Evolutionary conservation across 2,113 vertebrate genomes (phyloP).

Genomic region (Paratilapia polleni): DNA sequence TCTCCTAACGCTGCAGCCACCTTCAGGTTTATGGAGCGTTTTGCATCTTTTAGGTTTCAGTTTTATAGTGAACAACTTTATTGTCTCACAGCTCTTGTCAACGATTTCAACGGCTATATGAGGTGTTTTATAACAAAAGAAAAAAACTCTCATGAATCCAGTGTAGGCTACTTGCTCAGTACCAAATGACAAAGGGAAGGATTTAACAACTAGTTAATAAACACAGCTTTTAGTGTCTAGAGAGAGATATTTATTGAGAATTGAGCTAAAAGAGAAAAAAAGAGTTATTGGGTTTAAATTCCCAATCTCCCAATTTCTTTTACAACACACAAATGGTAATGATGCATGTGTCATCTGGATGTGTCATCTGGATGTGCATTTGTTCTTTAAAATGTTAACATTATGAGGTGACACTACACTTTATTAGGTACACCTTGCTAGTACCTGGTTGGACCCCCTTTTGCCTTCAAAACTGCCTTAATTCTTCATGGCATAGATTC

Average conservation of each 20-base stretch:
- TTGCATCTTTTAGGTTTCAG: constrained; percentile 12
- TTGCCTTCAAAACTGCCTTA: neutral
- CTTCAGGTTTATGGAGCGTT: neutral
- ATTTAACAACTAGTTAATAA: constrained; percentile 1
- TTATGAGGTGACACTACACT: neutral
- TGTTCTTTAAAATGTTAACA: neutral
- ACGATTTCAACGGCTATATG: neutral
- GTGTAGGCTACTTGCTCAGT: neutral
- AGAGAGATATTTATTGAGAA: neutral
- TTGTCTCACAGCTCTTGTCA: neutral
- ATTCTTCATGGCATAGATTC: neutral
- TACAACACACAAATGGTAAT: neutral
- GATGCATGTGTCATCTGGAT: neutral
- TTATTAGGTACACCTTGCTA: neutral
- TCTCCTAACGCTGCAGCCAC: neutral
- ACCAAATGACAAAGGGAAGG: neutral
- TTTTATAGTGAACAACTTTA: neutral
- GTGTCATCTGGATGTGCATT: neutral
- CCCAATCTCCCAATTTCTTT: neutral
- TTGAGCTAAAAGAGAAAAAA: neutral
- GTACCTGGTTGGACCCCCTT: neutral
- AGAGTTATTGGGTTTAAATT: neutral
- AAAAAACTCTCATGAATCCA: neutral
- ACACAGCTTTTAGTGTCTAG: neutral
- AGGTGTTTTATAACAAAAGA: neutral